A percentile compares a stretch with the other conserved stretches of the same genome.
Evolutionary conservation across 2,888 invertebrate genomes (phyloP).

Genomic region (Geotrupes spiniger): DNA sequence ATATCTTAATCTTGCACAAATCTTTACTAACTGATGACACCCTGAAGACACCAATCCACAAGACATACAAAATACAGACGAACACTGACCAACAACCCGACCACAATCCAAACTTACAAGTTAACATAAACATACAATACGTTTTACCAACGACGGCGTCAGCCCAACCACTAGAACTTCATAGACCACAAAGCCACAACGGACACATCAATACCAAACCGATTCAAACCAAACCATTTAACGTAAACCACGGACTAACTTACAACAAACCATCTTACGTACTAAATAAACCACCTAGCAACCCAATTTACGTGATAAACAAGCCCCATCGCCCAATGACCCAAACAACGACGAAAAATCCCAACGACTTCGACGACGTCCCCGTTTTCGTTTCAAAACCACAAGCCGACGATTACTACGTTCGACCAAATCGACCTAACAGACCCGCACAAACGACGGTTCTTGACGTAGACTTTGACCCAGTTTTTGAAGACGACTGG

Average conservation of each 20-base stretch:
- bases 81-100: conserved; percentile 5
- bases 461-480: conserved; percentile 10
- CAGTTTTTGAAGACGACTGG: conserved; percentile 17
- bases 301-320: conserved; percentile 15
- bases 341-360: conserved; percentile 13
- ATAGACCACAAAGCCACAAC: background rate
- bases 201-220: background rate
- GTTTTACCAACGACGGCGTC: conserved; percentile 12
- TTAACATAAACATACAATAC: conserved; percentile 34
- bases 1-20: background rate
- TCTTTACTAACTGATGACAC: background rate
- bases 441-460: conserved; percentile 2
- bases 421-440: background rate
- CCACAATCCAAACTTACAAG: conserved; percentile 24
- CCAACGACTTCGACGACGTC: conserved; percentile 11
- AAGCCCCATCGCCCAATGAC: background rate
- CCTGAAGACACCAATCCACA: background rate
- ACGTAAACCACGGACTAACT: no score
- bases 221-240: background rate
- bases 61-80: background rate
- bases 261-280: no score
- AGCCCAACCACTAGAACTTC: background rate
- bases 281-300: no score
- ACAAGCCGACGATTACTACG: background rate
- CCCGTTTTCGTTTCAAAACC: conserved; percentile 10